Percentiles rank a stretch among this genome's conserved stretches.
Conservation (phyloP, 1,140 invertebrate species). For the Chironomus tepperi region DNA sequence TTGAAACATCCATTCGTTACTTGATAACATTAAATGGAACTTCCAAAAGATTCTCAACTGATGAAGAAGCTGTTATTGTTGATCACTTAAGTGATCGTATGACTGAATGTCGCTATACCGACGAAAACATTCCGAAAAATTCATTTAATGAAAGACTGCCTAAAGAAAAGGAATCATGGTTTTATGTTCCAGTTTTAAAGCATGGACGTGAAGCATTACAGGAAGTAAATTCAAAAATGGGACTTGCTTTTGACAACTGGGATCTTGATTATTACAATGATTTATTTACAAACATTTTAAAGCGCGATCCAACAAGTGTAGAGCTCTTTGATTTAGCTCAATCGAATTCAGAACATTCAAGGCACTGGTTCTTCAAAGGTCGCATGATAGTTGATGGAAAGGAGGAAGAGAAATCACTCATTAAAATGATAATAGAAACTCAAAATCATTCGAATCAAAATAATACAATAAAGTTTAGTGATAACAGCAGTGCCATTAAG, state of each 20-base stretch:
- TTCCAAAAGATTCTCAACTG: slow-evolving; percentile 37
- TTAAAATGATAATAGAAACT: slow-evolving; percentile 88
- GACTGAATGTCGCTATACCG: slow-evolving; percentile 60
- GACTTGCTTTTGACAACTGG: slow-evolving; percentile 79
- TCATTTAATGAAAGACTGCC: slow-evolving; percentile 59
- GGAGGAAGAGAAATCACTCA: slow-evolving; percentile 68
- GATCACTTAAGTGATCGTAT: slow-evolving; percentile 68
- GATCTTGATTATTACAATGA: slow-evolving; percentile 80
- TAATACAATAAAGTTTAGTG: slow-evolving; percentile 95
- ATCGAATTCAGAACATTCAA: slow-evolving; percentile 90
- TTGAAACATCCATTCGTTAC: slow-evolving; percentile 78
- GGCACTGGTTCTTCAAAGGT: slow-evolving; percentile 92
- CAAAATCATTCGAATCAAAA: slow-evolving; percentile 80
- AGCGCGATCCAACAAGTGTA: slow-evolving; percentile 92
- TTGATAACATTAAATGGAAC: slow-evolving; percentile 47
- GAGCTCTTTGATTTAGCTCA: slow-evolving; percentile 98
- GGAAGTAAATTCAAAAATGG: slow-evolving; percentile 73
- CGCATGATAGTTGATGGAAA: slow-evolving; percentile 76
- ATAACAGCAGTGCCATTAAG: slow-evolving; percentile 93
- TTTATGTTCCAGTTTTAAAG: slow-evolving; percentile 70
- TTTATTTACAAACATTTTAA: slow-evolving; percentile 68
- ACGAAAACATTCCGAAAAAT: slow-evolving; percentile 57
- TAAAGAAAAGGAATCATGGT: slow-evolving; percentile 61
- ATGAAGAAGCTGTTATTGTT: slow-evolving; percentile 46
- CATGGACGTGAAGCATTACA: slow-evolving; percentile 70